Evolutionary conservation across 2,113 vertebrate species (phyloP).

Genomic region (Bubo scandiacus): DNA sequence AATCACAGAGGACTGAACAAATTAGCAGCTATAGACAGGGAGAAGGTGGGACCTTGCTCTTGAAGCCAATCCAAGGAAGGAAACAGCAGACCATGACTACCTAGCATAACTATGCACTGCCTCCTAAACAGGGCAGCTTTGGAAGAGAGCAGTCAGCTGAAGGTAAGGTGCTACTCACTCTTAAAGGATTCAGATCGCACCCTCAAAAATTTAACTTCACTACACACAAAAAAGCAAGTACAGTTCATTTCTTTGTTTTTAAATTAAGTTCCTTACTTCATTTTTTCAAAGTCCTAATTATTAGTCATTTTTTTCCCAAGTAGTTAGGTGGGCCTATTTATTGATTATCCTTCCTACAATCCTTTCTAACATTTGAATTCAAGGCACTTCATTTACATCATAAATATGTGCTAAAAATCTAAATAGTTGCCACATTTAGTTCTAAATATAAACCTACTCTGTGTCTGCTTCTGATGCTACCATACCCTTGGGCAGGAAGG

Average conservation of each 20-base stretch:
- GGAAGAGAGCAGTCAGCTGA: rapidly evolving
- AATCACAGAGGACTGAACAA: neutral
- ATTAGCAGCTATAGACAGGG: neutral
- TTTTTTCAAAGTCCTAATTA: neutral
- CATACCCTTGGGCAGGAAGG: neutral
- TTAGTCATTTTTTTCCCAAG: neutral
- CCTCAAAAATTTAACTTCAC: neutral
- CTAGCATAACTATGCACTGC: neutral
- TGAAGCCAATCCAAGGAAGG: neutral
- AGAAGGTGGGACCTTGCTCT: neutral
- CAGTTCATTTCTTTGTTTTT: neutral
- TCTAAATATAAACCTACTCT: neutral
- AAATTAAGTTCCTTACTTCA: neutral
- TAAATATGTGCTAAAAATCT: neutral
- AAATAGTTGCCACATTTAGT: neutral
- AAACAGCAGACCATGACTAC: neutral
- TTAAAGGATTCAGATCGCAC: neutral
- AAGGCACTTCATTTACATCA: neutral
- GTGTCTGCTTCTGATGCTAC: neutral
- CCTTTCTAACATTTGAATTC: neutral
- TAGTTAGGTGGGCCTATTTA: neutral
- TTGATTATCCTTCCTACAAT: neutral
- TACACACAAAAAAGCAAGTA: neutral
- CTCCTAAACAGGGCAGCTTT: neutral
- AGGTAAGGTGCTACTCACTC: neutral